Conservation (phyloP, 1,140 invertebrate species). For the Chionoecetes opilio region DNA sequence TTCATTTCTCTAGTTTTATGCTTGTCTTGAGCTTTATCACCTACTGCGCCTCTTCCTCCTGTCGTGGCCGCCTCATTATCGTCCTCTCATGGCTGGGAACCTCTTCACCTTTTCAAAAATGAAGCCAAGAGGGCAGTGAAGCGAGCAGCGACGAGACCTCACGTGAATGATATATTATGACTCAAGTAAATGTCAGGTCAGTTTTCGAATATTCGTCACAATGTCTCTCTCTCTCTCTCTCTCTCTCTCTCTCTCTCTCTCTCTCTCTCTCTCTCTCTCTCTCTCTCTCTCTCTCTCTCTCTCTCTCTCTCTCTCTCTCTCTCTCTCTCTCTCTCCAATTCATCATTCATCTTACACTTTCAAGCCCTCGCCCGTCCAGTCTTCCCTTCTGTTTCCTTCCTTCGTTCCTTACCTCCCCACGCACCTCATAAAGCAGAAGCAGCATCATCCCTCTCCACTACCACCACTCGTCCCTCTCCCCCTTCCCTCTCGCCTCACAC, state of each 20-base stretch:
- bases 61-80: too few species aligned
- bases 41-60: too few species aligned
- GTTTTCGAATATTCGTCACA: too few species aligned
- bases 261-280: constrained; percentile 13
- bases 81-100: too few species aligned
- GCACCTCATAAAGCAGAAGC: not conserved
- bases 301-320: too few species aligned
- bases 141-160: too few species aligned
- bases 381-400: not conserved
- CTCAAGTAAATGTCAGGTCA: too few species aligned
- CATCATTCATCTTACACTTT: not conserved
- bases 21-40: too few species aligned
- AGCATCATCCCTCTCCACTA: not conserved
- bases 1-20: too few species aligned
- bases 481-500: not conserved
- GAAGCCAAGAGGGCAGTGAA: too few species aligned
- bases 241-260: constrained; percentile 8
- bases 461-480: not conserved
- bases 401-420: not conserved
- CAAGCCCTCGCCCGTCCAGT: not conserved
- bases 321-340: not conserved
- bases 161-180: too few species aligned
- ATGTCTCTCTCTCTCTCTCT: not conserved
- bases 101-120: too few species aligned
- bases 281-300: not conserved